phyloP scores from a whole-genome alignment of 2,888 invertebrate species.

The Gonocerus acuteangulatus region DNA sequence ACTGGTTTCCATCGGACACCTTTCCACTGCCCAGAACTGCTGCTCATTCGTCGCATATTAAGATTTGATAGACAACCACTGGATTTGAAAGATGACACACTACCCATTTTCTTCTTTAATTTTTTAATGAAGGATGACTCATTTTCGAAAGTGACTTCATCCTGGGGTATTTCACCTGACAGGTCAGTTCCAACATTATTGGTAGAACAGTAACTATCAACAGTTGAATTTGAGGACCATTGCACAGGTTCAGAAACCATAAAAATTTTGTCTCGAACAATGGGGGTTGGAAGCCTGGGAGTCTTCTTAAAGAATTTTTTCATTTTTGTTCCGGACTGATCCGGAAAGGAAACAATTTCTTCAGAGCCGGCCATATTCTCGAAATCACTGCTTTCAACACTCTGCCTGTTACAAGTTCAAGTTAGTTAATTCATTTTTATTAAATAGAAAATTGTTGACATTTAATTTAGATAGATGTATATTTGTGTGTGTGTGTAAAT shows the following conservation, averaged over 20 bases:
- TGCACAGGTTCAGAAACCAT: slow-evolving; percentile 24
- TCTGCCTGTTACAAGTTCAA: slow-evolving; percentile 29
- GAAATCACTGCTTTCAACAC: slow-evolving; percentile 28
- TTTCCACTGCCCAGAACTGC: slow-evolving; percentile 40
- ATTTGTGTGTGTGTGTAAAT: too few species aligned
- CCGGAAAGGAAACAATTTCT: slow-evolving; percentile 23
- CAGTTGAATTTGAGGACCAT: slow-evolving; percentile 37
- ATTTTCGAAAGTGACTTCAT: not conserved
- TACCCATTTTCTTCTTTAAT: not conserved
- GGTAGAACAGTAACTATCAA: slow-evolving; percentile 38
- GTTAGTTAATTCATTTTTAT: not conserved
- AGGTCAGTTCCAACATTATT: slow-evolving; percentile 15
- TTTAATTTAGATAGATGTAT: too few species aligned
- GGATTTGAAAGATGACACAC: slow-evolving; percentile 4
- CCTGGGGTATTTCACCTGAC: not conserved
- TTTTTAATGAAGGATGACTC: not conserved
- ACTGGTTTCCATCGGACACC: slow-evolving; percentile 43
- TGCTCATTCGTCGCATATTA: slow-evolving; percentile 39
- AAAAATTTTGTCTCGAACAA: slow-evolving; percentile 5
- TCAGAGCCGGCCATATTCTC: slow-evolving; percentile 26
- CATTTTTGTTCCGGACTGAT: slow-evolving; percentile 10
- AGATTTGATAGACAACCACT: not conserved
- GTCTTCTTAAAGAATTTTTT: slow-evolving; percentile 6
- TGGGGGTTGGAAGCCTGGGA: slow-evolving; percentile 12
- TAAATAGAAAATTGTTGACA: too few species aligned